Evolutionary conservation across 2,113 vertebrate genomes (phyloP).

Genomic region (Pangasianodon hypophthalmus): DNA sequence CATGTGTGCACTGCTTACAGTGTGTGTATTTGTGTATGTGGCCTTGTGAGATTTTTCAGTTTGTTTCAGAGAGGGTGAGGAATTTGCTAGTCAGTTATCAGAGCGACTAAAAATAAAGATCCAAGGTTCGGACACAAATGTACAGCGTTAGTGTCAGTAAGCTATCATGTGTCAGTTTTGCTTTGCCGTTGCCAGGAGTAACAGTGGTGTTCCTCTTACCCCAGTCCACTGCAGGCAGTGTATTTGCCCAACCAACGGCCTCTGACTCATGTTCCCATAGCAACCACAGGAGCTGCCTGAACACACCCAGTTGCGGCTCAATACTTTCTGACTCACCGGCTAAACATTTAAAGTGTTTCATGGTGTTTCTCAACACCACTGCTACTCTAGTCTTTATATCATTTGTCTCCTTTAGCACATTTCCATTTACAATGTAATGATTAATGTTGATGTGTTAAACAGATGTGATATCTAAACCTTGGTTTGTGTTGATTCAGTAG

Average conservation of each 20-base stretch:
- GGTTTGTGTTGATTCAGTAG: constrained; percentile 3
- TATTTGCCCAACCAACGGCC: constrained; percentile 67
- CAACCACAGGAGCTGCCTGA: constrained; percentile 59
- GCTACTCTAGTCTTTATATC: not conserved
- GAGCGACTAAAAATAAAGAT: constrained; percentile 8
- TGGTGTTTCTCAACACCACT: constrained; percentile 20
- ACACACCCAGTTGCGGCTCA: constrained; percentile 69
- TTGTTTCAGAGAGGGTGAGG: not conserved
- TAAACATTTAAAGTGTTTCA: constrained; percentile 55
- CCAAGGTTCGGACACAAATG: not conserved
- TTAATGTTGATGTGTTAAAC: not conserved
- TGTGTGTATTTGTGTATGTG: constrained; percentile 40
- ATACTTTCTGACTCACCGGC: constrained; percentile 67
- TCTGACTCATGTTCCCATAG: constrained; percentile 66
- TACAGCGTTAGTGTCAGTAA: not conserved
- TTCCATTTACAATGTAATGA: not conserved
- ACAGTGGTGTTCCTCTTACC: constrained; percentile 55
- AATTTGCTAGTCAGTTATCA: constrained; percentile 25
- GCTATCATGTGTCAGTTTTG: constrained; percentile 29
- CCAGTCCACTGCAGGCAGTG: constrained; percentile 51
- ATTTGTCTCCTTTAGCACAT: not conserved
- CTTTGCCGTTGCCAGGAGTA: constrained; percentile 70
- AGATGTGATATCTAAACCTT: constrained; percentile 6
- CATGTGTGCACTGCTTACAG: not conserved
- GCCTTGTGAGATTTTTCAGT: constrained; percentile 22